These are phyloP conservation scores for Spermophilus dauricus DNA, from an alignment of 2,113 vertebrate species.

Conservation along the genomic window DNA sequence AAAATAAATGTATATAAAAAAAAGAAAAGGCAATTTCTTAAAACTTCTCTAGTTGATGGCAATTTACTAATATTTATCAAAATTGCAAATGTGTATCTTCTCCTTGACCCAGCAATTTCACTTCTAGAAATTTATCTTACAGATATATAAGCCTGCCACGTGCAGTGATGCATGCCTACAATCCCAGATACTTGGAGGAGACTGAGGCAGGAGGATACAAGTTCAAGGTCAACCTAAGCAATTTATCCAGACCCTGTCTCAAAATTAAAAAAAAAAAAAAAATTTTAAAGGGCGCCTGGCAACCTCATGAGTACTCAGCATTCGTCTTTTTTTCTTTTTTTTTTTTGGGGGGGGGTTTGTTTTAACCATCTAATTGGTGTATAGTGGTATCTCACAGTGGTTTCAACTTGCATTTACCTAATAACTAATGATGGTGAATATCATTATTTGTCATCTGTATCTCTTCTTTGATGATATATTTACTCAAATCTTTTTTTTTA, in stretches of 20 bases:
- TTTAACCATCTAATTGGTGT: neutral
- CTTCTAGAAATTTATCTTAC: neutral
- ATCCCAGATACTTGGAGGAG: too few species aligned
- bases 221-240: too few species aligned
- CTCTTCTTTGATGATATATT: neutral
- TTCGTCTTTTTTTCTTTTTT: neutral
- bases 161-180: too few species aligned
- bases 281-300: neutral
- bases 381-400: neutral
- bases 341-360: neutral
- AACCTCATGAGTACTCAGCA: neutral
- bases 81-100: neutral
- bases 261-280: too few species aligned
- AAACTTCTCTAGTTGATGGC: neutral
- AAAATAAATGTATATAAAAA: too few species aligned
- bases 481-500: neutral
- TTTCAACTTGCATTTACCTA: constrained; percentile 10
- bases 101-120: neutral
- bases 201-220: too few species aligned
- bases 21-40: neutral
- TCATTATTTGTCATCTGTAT: too few species aligned
- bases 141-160: neutral
- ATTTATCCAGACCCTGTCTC: too few species aligned
- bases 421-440: neutral
- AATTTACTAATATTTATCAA: constrained; percentile 19